A percentile compares a stretch with the other conserved stretches of the same genome.
These are phyloP conservation scores for Eunapius fragilis DNA, from an alignment of 37 sponge, comb jelly and placozoan species.

Conservation along the genomic window DNA sequence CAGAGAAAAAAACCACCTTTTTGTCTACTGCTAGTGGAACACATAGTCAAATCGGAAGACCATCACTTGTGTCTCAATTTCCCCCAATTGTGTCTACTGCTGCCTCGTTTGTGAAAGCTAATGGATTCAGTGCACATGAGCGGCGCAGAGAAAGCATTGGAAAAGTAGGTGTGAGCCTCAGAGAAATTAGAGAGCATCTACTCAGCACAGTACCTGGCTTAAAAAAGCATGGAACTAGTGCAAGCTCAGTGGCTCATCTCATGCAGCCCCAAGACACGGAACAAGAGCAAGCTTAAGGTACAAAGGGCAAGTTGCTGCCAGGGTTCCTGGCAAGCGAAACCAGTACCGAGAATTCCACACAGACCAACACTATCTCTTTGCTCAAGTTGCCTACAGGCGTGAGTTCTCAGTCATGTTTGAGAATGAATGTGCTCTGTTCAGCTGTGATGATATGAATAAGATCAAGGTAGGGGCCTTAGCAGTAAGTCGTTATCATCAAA, in stretches of 20 bases:
- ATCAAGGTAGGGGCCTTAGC: conserved; percentile 35
- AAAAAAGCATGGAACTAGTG: conserved; percentile 11
- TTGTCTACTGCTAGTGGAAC: background rate
- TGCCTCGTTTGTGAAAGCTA: conserved; percentile 7
- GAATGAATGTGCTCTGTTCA: background rate
- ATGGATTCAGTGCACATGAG: conserved; percentile 29
- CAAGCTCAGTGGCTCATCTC: conserved; percentile 15
- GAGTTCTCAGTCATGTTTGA: conserved; percentile 1
- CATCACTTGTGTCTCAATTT: background rate
- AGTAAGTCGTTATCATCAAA: conserved; percentile 28
- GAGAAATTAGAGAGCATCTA: conserved; percentile 11
- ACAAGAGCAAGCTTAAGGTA: conserved; percentile 15
- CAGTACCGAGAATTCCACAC: background rate
- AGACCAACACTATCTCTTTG: conserved; percentile 11
- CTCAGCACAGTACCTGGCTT: conserved; percentile 25
- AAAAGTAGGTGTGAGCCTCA: conserved; percentile 17
- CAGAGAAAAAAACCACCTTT: background rate
- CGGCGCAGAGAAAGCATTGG: conserved; percentile 1
- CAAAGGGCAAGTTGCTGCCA: conserved; percentile 11
- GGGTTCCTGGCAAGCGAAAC: conserved; percentile 26
- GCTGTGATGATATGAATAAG: conserved; percentile 36
- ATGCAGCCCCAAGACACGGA: conserved; percentile 28
- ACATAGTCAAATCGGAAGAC: background rate
- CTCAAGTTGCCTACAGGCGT: conserved; percentile 5
- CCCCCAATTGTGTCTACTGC: background rate